phyloP scores from a whole-genome alignment of 2,888 invertebrate genomes.

The Didymodactylos carnosus region DNA sequence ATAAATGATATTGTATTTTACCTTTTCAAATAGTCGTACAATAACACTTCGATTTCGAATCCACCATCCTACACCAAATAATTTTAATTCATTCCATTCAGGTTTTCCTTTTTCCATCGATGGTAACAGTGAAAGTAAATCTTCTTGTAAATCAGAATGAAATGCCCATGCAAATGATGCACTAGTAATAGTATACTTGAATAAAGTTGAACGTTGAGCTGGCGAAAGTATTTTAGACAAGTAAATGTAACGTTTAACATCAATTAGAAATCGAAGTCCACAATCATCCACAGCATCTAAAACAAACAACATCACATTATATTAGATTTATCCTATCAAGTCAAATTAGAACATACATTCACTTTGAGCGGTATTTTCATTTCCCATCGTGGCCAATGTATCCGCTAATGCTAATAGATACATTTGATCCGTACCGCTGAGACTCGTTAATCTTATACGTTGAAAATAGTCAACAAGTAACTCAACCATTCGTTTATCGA shows the following conservation, averaged over 20 bases:
- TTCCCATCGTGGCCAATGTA: constrained; percentile 49
- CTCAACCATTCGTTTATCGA: neutral
- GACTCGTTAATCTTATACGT: constrained; percentile 2
- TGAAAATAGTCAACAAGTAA: constrained; percentile 9
- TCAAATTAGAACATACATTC: constrained; percentile 51
- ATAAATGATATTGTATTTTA: constrained; percentile 19
- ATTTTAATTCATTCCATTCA: constrained; percentile 63
- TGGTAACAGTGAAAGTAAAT: constrained; percentile 63
- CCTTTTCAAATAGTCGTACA: constrained; percentile 63
- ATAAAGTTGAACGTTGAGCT: constrained; percentile 62
- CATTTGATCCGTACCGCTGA: constrained; percentile 80
- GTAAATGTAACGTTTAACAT: constrained; percentile 93
- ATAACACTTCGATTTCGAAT: constrained; percentile 60
- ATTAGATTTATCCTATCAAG: neutral
- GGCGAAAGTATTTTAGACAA: constrained; percentile 57
- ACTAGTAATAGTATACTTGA: constrained; percentile 46
- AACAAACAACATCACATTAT: neutral
- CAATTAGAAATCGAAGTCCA: constrained; percentile 75
- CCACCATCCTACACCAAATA: constrained; percentile 91
- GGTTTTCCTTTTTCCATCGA: neutral
- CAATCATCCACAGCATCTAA: constrained; percentile 61
- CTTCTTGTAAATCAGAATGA: constrained; percentile 81
- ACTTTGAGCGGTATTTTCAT: constrained; percentile 32
- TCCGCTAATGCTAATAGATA: constrained; percentile 93
- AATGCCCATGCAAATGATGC: constrained; percentile 92